Percentiles rank a stretch among this genome's conserved stretches.
Conservation (phyloP, 2,888 invertebrate genomes). For the Scaptomyza polygonia region DNA sequence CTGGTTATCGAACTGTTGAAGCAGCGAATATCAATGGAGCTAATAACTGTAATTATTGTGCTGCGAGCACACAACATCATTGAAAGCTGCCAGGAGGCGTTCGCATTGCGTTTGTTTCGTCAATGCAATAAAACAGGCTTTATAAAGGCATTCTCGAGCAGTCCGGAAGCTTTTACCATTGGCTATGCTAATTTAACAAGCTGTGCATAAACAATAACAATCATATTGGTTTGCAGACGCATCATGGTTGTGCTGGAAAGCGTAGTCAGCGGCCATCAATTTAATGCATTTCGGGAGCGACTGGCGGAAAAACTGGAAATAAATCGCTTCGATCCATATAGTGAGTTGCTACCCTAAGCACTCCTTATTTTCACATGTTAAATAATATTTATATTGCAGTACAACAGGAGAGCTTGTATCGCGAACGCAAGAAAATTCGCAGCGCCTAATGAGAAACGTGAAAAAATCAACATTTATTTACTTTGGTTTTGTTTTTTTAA, state of each 20-base stretch:
- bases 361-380: not conserved
- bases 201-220: not conserved
- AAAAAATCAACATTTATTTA: not conserved
- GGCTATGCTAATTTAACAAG: too few relatives aligned
- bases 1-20: too few relatives aligned
- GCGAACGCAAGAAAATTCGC: slow-evolving; percentile 91
- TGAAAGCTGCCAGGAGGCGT: too few relatives aligned
- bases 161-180: too few relatives aligned
- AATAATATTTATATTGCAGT: slow-evolving; percentile 86
- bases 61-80: too few relatives aligned
- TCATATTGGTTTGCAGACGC: slow-evolving; percentile 84
- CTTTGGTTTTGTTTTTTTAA: not conserved
- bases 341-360: slow-evolving; percentile 86
- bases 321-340: slow-evolving; percentile 90
- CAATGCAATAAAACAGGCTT: too few relatives aligned
- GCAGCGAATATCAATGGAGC: too few relatives aligned
- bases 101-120: too few relatives aligned
- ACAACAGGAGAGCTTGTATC: slow-evolving; percentile 87
- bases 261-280: slow-evolving; percentile 90
- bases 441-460: slow-evolving; percentile 84
- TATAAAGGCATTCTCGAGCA: too few relatives aligned
- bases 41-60: too few relatives aligned
- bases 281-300: slow-evolving; percentile 88
- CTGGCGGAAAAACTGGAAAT: slow-evolving; percentile 91
- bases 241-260: slow-evolving; percentile 93